phyloP scores from a whole-genome alignment of 2,797 vertebrate genomes.

The Danionella dracula region DNA sequence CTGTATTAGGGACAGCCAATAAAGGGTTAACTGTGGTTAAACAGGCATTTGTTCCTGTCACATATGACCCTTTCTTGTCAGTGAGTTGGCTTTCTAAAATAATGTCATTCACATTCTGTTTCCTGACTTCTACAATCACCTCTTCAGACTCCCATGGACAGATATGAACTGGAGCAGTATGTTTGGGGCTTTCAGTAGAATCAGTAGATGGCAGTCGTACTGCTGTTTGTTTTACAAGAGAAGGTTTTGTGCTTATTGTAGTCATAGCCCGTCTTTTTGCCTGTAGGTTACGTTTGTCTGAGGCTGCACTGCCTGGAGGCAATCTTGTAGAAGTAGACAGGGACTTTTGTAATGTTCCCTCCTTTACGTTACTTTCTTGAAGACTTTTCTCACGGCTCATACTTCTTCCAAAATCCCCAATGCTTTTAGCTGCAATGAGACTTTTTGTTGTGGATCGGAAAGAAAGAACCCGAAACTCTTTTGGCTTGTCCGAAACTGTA shows the following conservation, averaged over 20 bases:
- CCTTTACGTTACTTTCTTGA: constrained; percentile 14
- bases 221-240: constrained; percentile 70
- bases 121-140: constrained; percentile 53
- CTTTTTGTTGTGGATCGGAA: constrained; percentile 64
- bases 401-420: constrained; percentile 58
- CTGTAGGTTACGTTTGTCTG: constrained; percentile 49
- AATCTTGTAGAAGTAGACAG: constrained; percentile 51
- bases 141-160: constrained; percentile 59
- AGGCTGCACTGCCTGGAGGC: constrained; percentile 43
- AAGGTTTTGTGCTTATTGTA: constrained; percentile 62
- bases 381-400: constrained; percentile 16
- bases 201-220: constrained; percentile 66
- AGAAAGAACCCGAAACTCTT: constrained; percentile 57
- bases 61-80: constrained; percentile 58
- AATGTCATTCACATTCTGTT: constrained; percentile 52
- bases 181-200: constrained; percentile 61
- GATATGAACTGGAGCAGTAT: constrained; percentile 51
- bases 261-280: constrained; percentile 59
- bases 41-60: constrained; percentile 57
- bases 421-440: constrained; percentile 74
- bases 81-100: constrained; percentile 54
- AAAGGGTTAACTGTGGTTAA: constrained; percentile 47
- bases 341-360: constrained; percentile 48
- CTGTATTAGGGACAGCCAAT: constrained; percentile 45
- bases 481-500: constrained; percentile 42